phyloP scores from a whole-genome alignment of 2,797 vertebrate genomes.

The Fringilla coelebs region DNA sequence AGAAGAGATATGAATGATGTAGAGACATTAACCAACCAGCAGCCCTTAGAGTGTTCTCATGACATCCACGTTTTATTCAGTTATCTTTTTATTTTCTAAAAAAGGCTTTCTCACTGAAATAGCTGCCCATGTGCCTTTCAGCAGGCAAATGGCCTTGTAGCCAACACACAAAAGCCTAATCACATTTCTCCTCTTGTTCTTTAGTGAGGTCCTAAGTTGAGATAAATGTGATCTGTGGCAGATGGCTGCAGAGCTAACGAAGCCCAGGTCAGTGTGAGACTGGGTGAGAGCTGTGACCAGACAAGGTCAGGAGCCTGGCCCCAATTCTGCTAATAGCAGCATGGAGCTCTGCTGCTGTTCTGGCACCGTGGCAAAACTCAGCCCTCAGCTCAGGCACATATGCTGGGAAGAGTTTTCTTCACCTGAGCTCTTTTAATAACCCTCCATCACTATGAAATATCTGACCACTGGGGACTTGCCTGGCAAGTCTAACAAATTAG shows the following conservation, averaged over 20 bases:
- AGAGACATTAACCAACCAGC: neutral
- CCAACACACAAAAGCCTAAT: neutral
- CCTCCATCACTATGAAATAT: slow-evolving; percentile 55
- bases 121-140: neutral
- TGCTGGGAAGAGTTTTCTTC: slow-evolving; percentile 44
- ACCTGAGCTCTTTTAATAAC: slow-evolving; percentile 59
- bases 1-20: neutral
- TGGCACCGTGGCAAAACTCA: neutral
- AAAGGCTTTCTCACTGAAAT: neutral
- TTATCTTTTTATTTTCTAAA: neutral
- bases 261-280: neutral
- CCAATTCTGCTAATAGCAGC: neutral
- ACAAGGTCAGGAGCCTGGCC: slow-evolving; percentile 25
- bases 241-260: slow-evolving; percentile 39
- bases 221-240: slow-evolving; percentile 17
- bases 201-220: neutral
- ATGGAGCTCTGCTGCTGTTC: slow-evolving; percentile 1
- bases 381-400: slow-evolving; percentile 1
- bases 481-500: slow-evolving; percentile 70
- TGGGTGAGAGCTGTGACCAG: neutral
- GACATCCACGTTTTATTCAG: neutral
- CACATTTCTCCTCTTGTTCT: neutral
- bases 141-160: neutral
- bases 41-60: neutral
- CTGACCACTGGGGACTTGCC: slow-evolving; percentile 55